A percentile compares a stretch with the other conserved stretches of the same genome.
Conservation (phyloP, 1,140 invertebrate species). For the Penaeus chinensis region DNA sequence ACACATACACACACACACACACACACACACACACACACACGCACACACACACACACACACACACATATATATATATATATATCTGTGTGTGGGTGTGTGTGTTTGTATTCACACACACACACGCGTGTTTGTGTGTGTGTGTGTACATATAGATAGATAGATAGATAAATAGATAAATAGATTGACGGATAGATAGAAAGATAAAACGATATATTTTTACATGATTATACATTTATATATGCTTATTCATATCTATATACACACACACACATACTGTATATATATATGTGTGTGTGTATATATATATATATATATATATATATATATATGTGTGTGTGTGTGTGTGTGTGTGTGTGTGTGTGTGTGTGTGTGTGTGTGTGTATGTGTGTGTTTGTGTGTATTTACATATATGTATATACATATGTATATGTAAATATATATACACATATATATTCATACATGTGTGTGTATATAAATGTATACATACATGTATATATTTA, state of each 20-base stretch:
- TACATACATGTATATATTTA: no score
- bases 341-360: neutral
- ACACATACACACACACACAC: neutral
- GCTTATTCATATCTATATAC: neutral
- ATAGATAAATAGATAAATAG: neutral
- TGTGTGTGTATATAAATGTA: no score
- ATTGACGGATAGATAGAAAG: neutral
- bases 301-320: neutral
- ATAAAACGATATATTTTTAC: neutral
- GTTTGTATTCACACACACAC: neutral
- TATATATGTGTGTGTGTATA: constrained; percentile 1
- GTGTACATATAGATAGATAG: neutral
- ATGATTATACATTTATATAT: neutral
- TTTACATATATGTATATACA: neutral
- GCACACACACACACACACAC: neutral
- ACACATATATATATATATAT: constrained; percentile 1
- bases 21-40: neutral
- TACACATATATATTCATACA: no score
- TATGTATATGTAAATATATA: no score
- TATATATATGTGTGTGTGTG: neutral
- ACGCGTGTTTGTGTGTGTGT: neutral
- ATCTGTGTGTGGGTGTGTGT: neutral
- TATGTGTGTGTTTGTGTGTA: neutral
- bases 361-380: neutral
- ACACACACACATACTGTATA: neutral